These are phyloP conservation scores for Aradus depressus DNA, from an alignment of 2,888 invertebrate genomes.

Conservation along the genomic window DNA sequence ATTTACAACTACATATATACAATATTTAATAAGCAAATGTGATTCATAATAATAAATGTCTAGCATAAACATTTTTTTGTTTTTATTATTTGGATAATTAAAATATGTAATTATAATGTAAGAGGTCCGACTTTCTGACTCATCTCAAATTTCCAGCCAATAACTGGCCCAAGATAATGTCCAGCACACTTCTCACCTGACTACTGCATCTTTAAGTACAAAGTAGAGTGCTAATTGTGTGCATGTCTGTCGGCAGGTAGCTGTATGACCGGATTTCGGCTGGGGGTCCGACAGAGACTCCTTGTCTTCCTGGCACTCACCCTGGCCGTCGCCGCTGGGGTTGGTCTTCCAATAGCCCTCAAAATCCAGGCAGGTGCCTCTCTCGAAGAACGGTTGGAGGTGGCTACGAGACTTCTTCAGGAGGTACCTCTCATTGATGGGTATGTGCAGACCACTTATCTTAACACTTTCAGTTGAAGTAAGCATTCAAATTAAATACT, in stretches of 20 bases:
- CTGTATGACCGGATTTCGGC: conserved; percentile 23
- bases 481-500: background rate
- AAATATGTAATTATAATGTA: no score
- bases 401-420: conserved; percentile 58
- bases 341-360: conserved; percentile 66
- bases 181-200: background rate
- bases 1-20: no score
- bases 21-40: no score
- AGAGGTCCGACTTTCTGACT: background rate
- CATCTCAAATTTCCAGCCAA: background rate
- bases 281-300: conserved; percentile 56
- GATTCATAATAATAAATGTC: no score
- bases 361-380: conserved; percentile 66
- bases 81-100: no score
- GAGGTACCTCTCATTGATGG: conserved; percentile 73
- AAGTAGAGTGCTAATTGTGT: background rate
- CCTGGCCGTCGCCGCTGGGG: conserved; percentile 66
- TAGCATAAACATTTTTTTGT: no score
- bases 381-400: conserved; percentile 60
- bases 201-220: no score
- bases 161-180: background rate
- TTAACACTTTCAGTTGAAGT: background rate
- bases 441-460: conserved; percentile 30
- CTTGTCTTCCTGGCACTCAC: conserved; percentile 63
- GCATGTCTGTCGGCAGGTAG: conserved; percentile 6